Evolutionary conservation across 2,113 vertebrate species (phyloP), one percentile per base, ranked within the genome.

Genomic region (Tetrax tetrax): DNA sequence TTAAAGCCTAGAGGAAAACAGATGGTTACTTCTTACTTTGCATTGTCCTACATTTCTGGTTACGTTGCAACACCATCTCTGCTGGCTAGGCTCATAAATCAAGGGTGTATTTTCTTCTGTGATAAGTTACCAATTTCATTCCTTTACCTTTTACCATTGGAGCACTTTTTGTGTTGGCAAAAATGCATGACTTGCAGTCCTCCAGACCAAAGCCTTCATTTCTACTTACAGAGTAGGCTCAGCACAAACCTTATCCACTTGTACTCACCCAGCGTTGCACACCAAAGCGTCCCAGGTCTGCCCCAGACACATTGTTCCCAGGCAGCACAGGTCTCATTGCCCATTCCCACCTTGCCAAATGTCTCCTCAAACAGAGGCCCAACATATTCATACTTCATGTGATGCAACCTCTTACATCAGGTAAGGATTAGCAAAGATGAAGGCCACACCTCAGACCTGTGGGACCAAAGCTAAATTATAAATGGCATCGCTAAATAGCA

Each of bases 11-110:
- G 66, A 89, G 47, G 47, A 97, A 88, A 89, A 82, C 81, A 96
- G 87, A 86, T 92, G 85, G 83, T 57, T 90, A 43, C 60, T 95
- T 95, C 59, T 83, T 80, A 31, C 93, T 94, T 95, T 96, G 81
- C 87, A 65, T 89, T 95, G 45, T 31, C 59, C 61, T 80, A 61
- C 59, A 87, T 66, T 64, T 86, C 68, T 89, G 47, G 47, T 90
- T 95, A 68, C 16, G 72, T 51, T 78, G 71, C 60, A 81, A 80
- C 21, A 27, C 41, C 37, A 61, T 23, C 75, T 81, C 14, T 89
- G 21, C 72, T 82, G 59, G 23, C 12, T 82, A 17, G 68, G 54
- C 33, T 78, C 27, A 57, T 89, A 92, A 93, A 72, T 43, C 13
- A 33, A 83, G 16, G 20, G 35, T 43, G 8, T 79, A 89, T 81